phyloP scores from a whole-genome alignment of 2,888 invertebrate species.

The Eupithecia dodoneata region DNA sequence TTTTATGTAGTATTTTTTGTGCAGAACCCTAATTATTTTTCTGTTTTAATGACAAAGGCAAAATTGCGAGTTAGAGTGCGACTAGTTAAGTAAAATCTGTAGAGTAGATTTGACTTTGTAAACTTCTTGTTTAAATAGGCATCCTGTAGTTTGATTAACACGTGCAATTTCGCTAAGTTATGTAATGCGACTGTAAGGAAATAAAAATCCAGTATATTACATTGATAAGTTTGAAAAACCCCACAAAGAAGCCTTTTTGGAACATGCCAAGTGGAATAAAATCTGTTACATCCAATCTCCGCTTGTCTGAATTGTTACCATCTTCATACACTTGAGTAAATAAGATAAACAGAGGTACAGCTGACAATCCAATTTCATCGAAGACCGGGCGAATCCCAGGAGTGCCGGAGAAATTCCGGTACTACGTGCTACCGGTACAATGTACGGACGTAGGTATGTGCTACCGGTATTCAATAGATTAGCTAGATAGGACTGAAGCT shows the following conservation, averaged over 20 bases:
- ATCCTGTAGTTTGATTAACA: not conserved
- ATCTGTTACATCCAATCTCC: conserved; percentile 15
- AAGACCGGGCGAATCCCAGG: conserved; percentile 44
- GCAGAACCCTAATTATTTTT: too few relatives aligned
- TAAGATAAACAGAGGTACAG: conserved; percentile 47
- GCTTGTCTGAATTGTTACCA: conserved; percentile 24
- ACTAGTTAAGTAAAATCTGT: too few relatives aligned
- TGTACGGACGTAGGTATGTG: not conserved
- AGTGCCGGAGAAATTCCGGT: conserved; percentile 22
- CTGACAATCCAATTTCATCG: conserved; percentile 59
- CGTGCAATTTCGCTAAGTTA: not conserved
- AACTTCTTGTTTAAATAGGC: not conserved
- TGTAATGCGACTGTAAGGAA: not conserved
- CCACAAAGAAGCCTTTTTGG: not conserved
- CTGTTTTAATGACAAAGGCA: too few relatives aligned
- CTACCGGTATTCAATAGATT: conserved; percentile 8
- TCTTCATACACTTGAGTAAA: conserved; percentile 41
- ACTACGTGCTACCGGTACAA: not conserved
- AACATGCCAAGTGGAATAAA: conserved; percentile 7
- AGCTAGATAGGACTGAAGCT: not conserved
- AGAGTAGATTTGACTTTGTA: too few relatives aligned
- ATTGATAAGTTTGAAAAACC: not conserved
- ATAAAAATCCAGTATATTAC: not conserved
- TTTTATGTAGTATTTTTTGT: too few relatives aligned
- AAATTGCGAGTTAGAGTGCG: too few relatives aligned